Evolutionary conservation across 2,113 vertebrate species (phyloP).

Genomic region (Peromyscus maniculatus): DNA sequence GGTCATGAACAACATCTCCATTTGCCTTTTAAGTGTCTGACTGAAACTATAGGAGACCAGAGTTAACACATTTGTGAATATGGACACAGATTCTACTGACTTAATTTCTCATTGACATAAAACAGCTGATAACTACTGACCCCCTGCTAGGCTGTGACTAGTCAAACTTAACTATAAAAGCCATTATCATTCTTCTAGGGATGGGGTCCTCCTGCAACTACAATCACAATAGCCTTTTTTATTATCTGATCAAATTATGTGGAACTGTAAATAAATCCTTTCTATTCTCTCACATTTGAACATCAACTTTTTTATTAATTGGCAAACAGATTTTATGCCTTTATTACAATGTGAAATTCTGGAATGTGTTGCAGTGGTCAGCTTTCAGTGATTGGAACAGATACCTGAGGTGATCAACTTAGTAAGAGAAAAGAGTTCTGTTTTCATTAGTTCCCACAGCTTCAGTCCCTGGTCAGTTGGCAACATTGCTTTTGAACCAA

Average conservation of each 20-base stretch:
- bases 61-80: not conserved
- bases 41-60: not conserved
- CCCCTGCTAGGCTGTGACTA: not conserved
- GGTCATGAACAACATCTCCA: not conserved
- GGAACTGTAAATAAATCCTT: conserved; percentile 16
- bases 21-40: not conserved
- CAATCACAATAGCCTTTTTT: not conserved
- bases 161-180: not conserved
- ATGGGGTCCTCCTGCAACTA: not conserved
- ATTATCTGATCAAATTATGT: conserved; percentile 21
- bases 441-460: too few species aligned
- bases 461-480: not conserved
- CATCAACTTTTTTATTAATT: not conserved
- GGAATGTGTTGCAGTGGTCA: not conserved
- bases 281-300: not conserved
- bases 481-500: not conserved
- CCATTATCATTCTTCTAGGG: not conserved
- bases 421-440: not conserved
- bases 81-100: not conserved
- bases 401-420: not conserved
- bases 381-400: not conserved
- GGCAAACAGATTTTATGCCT: not conserved
- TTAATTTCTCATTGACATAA: conserved; percentile 18
- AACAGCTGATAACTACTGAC: not conserved
- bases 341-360: not conserved